These are phyloP conservation scores for Kryptolebias marmoratus DNA, from an alignment of 2,113 vertebrate genomes.

Conservation along the genomic window DNA sequence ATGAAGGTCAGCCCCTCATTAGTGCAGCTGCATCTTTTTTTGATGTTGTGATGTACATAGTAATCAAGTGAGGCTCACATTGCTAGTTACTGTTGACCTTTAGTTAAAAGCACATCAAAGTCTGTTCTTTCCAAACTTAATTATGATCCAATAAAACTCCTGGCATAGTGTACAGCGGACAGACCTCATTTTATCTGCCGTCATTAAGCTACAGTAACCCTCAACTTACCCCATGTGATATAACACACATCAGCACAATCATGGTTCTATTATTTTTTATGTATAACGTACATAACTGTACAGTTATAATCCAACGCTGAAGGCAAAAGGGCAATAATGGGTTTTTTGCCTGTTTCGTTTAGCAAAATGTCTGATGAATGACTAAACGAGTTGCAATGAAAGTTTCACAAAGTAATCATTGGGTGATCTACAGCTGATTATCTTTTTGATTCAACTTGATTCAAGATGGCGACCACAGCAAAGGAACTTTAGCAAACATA, in stretches of 20 bases:
- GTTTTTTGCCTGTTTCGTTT: no score
- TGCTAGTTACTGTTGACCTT: slow-evolving; percentile 72
- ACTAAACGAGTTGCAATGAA: no score
- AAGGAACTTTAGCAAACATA: no score
- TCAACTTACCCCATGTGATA: slow-evolving; percentile 16
- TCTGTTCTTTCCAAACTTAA: slow-evolving; percentile 67
- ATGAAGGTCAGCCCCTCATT: slow-evolving; percentile 78
- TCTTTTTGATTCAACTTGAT: no score
- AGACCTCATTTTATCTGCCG: slow-evolving; percentile 60
- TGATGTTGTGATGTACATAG: slow-evolving; percentile 75
- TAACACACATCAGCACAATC: slow-evolving; percentile 36
- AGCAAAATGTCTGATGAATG: no score
- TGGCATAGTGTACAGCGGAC: slow-evolving; percentile 59
- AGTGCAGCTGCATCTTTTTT: slow-evolving; percentile 68
- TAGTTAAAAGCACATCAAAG: slow-evolving; percentile 74
- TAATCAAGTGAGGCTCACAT: slow-evolving; percentile 66
- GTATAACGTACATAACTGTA: background rate
- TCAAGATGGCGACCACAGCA: no score
- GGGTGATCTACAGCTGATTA: no score
- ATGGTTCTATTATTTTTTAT: slow-evolving; percentile 37
- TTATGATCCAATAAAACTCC: slow-evolving; percentile 71
- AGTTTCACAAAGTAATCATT: no score
- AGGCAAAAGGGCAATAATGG: no score
- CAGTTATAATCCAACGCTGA: no score
- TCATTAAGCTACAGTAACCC: slow-evolving; percentile 63